Evolutionary conservation across 2,888 invertebrate genomes (phyloP), one percentile per base, ranked within the genome.

Genomic region (Epinotia ramella): DNA sequence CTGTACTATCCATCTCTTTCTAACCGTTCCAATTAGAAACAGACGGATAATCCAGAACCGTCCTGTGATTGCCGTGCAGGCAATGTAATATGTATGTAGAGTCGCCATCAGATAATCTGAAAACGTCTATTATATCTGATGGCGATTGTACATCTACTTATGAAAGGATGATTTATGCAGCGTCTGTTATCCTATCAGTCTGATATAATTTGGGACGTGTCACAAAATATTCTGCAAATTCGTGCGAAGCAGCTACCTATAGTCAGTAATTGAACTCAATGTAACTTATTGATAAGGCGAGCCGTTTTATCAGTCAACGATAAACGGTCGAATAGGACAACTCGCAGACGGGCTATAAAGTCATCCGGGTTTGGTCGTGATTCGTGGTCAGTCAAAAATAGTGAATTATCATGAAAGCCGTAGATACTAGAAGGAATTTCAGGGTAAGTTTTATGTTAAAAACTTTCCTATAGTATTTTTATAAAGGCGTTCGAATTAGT

Each of bases 351-450:
- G 40, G 40, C 62, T 66, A 44, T 67, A 40, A 28, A 63, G 67
- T 57, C 56, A 67, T 13, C 28, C 85, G 86, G 89, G 86, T 11
- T 64, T 59, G 66, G 64, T 75, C 62, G 73, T 77, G 53, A 73
- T 68, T 69, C 53, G 12, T n/a, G 53, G 74, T 40, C 24, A 71
- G 71, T 66, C 60, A 60, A 73, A 66, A 67, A 65, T 59, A 63
- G 63, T 68, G 62, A 70, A 80, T 71, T 72, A 86, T 86, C 73
- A 86, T 86, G 86, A 86, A 91, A 78, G 91, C 91, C 12, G 78
- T 91, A 6, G 91, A 90, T 82, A 80, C 79, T 77, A 87, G 89
- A 77, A 84, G 78, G 66, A 83, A 76, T 73, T 69, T 68, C 13
- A 73, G 57, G 73, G 83, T 84, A 80, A 81, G 81, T 80, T 71